Percentiles rank a stretch among this genome's conserved stretches.
phyloP scores from a whole-genome alignment of 2,113 vertebrate genomes.

The Paedocypris sp. region DNA sequence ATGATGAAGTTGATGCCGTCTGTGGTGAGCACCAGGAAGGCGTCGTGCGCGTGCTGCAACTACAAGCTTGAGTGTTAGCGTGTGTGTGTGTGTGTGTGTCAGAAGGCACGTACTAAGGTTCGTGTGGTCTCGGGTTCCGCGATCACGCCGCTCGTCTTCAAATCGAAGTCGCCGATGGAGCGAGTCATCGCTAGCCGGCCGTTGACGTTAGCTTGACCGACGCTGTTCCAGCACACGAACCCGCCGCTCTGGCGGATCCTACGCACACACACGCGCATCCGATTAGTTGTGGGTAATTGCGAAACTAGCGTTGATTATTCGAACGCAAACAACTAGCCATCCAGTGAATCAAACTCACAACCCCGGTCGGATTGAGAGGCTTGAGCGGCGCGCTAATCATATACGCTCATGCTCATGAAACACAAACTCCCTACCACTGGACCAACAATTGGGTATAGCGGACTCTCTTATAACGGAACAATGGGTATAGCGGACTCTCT shows the following conservation, averaged over 20 bases:
- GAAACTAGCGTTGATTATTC: too few species aligned
- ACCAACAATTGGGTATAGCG: too few species aligned
- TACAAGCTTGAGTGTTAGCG: slow-evolving; percentile 48
- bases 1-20: slow-evolving; percentile 96
- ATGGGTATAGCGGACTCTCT: too few species aligned
- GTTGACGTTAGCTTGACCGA: slow-evolving; percentile 91
- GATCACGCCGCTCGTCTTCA: slow-evolving; percentile 83
- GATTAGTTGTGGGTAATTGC: background rate
- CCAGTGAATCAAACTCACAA: too few species aligned
- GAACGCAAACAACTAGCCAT: too few species aligned
- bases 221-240: slow-evolving; percentile 87
- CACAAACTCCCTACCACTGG: too few species aligned
- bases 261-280: background rate
- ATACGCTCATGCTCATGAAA: too few species aligned
- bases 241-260: slow-evolving; percentile 87
- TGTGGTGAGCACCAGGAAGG: slow-evolving; percentile 90
- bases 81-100: too few species aligned
- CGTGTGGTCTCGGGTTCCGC: slow-evolving; percentile 88
- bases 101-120: slow-evolving; percentile 56
- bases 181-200: slow-evolving; percentile 92
- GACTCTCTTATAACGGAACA: too few species aligned
- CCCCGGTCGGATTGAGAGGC: too few species aligned
- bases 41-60: slow-evolving; percentile 78
- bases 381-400: too few species aligned
- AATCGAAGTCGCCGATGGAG: slow-evolving; percentile 90